Percentiles rank a stretch among this genome's conserved stretches.
phyloP scores from a whole-genome alignment of 2,797 vertebrate genomes.

The Gouania willdenowi region DNA sequence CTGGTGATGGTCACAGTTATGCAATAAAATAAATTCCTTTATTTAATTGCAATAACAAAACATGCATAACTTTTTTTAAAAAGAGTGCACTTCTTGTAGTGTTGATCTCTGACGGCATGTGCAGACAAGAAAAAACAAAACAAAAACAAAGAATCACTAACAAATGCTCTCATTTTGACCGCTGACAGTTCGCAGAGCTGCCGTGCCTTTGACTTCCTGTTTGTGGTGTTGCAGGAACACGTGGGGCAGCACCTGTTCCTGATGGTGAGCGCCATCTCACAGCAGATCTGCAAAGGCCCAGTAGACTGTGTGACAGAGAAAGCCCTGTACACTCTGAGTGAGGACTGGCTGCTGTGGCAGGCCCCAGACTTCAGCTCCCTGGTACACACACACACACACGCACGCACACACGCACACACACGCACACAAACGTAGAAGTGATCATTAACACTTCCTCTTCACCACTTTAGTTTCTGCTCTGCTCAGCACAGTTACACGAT shows the following conservation, averaged over 20 bases:
- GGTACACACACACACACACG: constrained; percentile 63
- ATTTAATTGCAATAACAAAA: too few relatives aligned
- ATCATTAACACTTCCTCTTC: constrained; percentile 5
- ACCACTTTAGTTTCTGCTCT: constrained; percentile 7
- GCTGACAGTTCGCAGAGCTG: too few relatives aligned
- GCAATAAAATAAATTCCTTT: too few relatives aligned
- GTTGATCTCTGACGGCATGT: too few relatives aligned
- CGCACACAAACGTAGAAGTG: not conserved
- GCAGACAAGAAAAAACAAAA: too few relatives aligned
- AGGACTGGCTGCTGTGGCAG: constrained; percentile 97
- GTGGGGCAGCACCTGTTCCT: constrained; percentile 92
- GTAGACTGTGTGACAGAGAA: constrained; percentile 92
- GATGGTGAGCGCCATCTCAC: constrained; percentile 87
- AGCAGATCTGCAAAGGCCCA: constrained; percentile 90
- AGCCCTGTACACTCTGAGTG: constrained; percentile 91
- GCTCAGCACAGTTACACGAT: too few relatives aligned
- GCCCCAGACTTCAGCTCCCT: constrained; percentile 85
- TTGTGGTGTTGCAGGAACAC: constrained; percentile 80
- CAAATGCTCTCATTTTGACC: fast-evolving
- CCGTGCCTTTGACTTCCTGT: not conserved
- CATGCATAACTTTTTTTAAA: too few relatives aligned
- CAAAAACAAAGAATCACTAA: too few relatives aligned
- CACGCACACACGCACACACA: constrained; percentile 11
- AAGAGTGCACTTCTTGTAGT: too few relatives aligned
- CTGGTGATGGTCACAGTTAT: too few relatives aligned